Percentiles rank a stretch among this genome's conserved stretches.
phyloP scores from a whole-genome alignment of 2,888 invertebrate genomes.

The Torymus auratus region DNA sequence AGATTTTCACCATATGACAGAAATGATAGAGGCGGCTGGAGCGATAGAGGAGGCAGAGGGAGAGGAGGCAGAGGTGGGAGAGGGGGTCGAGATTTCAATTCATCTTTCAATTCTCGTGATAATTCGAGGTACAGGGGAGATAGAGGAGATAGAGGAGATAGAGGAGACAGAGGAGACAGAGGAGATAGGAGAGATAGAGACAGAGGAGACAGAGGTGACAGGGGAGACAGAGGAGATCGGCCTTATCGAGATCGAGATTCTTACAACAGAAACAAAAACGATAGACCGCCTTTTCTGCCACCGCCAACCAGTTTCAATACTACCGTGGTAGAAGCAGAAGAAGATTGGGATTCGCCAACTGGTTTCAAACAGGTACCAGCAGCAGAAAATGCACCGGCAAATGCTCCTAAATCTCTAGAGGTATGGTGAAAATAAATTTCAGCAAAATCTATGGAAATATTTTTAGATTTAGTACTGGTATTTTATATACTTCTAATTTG shows the following conservation, averaged over 20 bases:
- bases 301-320: conserved; percentile 10
- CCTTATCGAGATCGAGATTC: conserved; percentile 21
- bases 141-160: neutral
- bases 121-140: conserved; percentile 41
- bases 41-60: conserved; percentile 33
- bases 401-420: neutral
- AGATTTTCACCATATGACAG: conserved; percentile 53
- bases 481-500: no score
- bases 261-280: conserved; percentile 22
- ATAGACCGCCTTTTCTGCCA: conserved; percentile 9
- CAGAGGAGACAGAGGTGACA: conserved; percentile 22
- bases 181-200: conserved; percentile 30
- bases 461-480: no score
- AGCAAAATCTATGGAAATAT: no score
- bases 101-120: conserved; percentile 44
- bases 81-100: conserved; percentile 5
- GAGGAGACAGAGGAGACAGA: neutral
- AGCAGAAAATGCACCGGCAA: conserved; percentile 3
- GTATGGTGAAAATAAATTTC: conserved; percentile 18
- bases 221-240: conserved; percentile 27
- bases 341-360: conserved; percentile 55
- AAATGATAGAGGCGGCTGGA: conserved; percentile 44
- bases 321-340: conserved; percentile 41
- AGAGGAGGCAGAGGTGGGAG: conserved; percentile 27
- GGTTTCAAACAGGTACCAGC: conserved; percentile 22